These are phyloP conservation scores for Narcine bancroftii DNA, from an alignment of 2,113 vertebrate genomes.

Conservation along the genomic window DNA sequence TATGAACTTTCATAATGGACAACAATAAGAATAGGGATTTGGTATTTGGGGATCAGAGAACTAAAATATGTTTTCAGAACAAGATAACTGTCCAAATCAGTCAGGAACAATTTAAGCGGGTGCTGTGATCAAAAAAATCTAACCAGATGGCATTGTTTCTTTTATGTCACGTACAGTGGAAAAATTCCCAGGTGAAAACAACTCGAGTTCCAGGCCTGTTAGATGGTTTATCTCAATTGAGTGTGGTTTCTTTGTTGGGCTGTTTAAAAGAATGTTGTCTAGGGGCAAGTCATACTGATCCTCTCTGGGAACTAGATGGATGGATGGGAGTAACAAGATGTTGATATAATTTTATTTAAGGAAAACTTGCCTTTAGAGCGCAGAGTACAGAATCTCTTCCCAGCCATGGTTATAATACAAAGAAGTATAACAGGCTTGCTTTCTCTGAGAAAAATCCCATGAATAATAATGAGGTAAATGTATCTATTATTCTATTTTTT, in stretches of 20 bases:
- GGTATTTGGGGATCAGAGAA: slow-evolving; percentile 12
- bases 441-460: background rate
- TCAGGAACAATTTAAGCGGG: background rate
- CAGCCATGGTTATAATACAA: background rate
- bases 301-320: background rate
- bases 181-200: background rate
- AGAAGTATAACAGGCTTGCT: background rate
- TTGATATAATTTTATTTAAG: background rate
- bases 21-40: background rate
- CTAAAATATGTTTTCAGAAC: background rate
- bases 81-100: slow-evolving; percentile 1
- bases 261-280: background rate
- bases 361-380: background rate
- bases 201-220: background rate
- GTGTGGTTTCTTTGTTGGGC: background rate
- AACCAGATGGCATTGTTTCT: background rate
- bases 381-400: background rate
- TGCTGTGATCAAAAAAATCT: background rate
- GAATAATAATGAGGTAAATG: background rate
- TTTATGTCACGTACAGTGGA: slow-evolving; percentile 4
- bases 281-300: background rate
- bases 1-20: slow-evolving; percentile 15
- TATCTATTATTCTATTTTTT: background rate
- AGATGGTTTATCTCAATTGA: background rate
- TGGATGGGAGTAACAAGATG: background rate